Evolutionary conservation across 1,140 invertebrate genomes (phyloP).

Genomic region (Euura saliciscinereae): DNA sequence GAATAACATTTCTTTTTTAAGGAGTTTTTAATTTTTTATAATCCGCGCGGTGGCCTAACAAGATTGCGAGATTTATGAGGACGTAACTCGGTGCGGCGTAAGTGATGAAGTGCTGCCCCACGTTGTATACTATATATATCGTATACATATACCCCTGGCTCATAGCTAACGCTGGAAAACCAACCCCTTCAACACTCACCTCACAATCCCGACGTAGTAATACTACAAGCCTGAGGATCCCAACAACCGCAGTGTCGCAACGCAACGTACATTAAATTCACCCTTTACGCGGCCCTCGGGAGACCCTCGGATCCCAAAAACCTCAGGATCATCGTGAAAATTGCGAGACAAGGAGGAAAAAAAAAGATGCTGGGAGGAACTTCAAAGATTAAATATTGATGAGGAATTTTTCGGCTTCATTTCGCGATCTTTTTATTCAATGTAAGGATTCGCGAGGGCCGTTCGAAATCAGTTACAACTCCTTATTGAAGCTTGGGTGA

Average conservation of each 20-base stretch:
- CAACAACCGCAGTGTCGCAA: background rate
- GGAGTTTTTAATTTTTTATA: slow-evolving; percentile 6
- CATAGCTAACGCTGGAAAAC: background rate
- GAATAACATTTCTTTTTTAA: background rate
- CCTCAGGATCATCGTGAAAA: background rate
- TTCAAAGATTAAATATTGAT: background rate
- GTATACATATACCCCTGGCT: background rate
- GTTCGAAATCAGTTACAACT: too few species aligned
- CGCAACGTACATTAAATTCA: background rate
- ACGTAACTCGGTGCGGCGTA: slow-evolving; percentile 2
- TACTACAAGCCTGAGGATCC: background rate
- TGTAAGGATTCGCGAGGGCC: too few species aligned
- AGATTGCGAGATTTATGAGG: slow-evolving; percentile 7
- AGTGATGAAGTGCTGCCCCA: slow-evolving; percentile 1
- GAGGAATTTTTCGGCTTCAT: background rate
- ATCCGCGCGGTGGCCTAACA: background rate
- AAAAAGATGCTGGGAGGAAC: background rate
- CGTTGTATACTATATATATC: too few species aligned
- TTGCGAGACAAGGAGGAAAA: background rate
- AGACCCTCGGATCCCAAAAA: too few species aligned
- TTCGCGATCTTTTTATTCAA: too few species aligned
- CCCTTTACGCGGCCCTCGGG: too few species aligned
- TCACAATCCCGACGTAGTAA: background rate
- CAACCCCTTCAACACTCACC: background rate
- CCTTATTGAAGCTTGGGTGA: too few species aligned